Evolutionary conservation across 2,888 invertebrate species (phyloP), one percentile per base, ranked within the genome.

Genomic region (Ennomos erosarius): DNA sequence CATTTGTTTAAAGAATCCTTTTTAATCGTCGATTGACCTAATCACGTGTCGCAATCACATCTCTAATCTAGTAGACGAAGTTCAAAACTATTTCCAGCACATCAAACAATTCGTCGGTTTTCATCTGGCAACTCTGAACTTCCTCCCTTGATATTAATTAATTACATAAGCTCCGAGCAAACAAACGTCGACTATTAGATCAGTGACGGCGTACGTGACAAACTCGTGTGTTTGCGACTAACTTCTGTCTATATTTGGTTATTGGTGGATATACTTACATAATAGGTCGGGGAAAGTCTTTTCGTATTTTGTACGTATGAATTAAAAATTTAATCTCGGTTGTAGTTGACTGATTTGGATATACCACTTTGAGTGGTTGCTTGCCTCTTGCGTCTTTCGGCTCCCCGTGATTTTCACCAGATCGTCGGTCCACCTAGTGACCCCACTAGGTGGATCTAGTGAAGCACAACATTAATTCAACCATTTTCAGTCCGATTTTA

Each of bases 161-260:
- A 56, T 56, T 46, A 56, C 51, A 51, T 51, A 56, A 50, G 45
- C 33, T 44, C 26, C 11, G 40, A 33, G 37, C 40, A 56, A 56
- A 56, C 40, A 50, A 34, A 44, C 44, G 34, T 34, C 16, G 43
- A 13, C 42, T 37, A 48, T 48, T 48, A 43, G 48, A 55, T 43
- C 37, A 46, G 54, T 35, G 35, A 40, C 39, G 33, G 43, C 40
- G 45, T 33, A 12, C 57, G 57, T 57, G 47, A 36, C 42, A 13
- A 10, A 4, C 33, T 42, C 13, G 42, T 37, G 34, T 57, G 42
- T 47, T 46, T 57, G 42, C 10, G 37, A 57, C 57, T 42, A 42
- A 50, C 42, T 57, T 43, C 33, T 47, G 36, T 47, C 37, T 9
- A 37, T 52, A 57, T 51, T 47, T 38, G 12, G 36, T 47, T 47